Base-by-base conservation (phyloP, 2,888 invertebrate species). In the Phyto melanocephala region DNA sequence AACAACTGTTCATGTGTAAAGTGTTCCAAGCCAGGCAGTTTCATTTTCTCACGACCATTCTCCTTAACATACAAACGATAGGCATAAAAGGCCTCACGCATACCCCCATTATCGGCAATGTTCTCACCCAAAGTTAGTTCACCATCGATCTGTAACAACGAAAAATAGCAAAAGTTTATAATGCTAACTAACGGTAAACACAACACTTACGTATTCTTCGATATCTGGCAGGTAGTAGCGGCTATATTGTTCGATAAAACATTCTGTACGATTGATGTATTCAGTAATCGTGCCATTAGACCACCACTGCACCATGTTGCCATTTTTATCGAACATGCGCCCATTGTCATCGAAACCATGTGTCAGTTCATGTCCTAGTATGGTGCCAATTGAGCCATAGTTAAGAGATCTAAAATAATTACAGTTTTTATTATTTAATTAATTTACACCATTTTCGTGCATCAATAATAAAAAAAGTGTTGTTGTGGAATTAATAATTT, bases 301-400 rank as follows among this genome's bases (percentile, higher is more conserved):
- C 98, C 98, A 98, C 98, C 98, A 98, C 81, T 96, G 95, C n/a
- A 95, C 91, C 87, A 96, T 92, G 90, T 97, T 97, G 11, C 98
- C 98, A 85, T 94, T 92, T 87, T 95, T 95, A 89, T 98, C 97
- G 87, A 95, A 97, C 87, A 95, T 95, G 62, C 97, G 93, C 13
- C 98, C 92, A 80, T 88, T 91, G 81, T 91, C 91, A 81, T 91
- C 91, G 72, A 91, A 91, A 2, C 94, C 94, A 86, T 94, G 94
- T 2, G 93, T 94, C 74, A 94, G 92, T 88, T 94, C 96, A 87
- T 96, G 96, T 1, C 96, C 96, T 58, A 96, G 91, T 76, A 96
- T 93, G 0, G 95, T 93, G 1, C 96, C 96, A 85, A 96, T 93
- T 0, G 96, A 95, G 7, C 96, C 96, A 88, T 96, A 96, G 91